Evolutionary conservation across 1,140 invertebrate species (phyloP), one percentile per base, ranked within the genome.

Genomic region (Adoxophyes honmai): DNA sequence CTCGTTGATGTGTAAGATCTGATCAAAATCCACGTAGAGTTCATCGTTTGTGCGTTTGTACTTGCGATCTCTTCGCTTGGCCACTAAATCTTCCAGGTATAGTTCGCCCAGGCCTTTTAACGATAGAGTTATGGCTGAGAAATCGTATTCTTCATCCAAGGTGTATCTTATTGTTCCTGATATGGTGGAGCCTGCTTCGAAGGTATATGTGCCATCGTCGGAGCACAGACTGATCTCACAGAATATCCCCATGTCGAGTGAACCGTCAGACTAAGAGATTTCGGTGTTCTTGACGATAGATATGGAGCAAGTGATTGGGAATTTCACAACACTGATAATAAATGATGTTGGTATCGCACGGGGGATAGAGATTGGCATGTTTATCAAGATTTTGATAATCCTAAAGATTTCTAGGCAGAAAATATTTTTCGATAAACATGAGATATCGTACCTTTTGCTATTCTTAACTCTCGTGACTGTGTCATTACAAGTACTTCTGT

Each of bases 161-260:
- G 28, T 38, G 33, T 59, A 59, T 48, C 42, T 34, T 34, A 59
- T 51, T 11, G 37, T 5, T 10, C 58, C 58, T 7, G 36, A 37
- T 14, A 59, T 42, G 13, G 28, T n/a, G 28, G 39, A 48, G 3
- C 58, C 58, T 11, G 58, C 34, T 39, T 39, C 2, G 15, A 14
- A 39, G 4, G 3, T 35, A 13, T 44, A 59, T 11, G 9, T 34
- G n/a, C 28, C 48, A 13, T 39, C 37, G 3, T 34, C 10, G 0
- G 48, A 21, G 13, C 13, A 33, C 15, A 59, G 10, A n/a, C 21
- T 28, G 0, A 59, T 55, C 37, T 59, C 11, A 34, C 52, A 59
- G 28, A 21, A 55, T 11, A 59, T 35, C 14, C 57, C 51, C 57
- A 59, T 59, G 3, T 36, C n/a, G 8, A 36, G 8, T 36, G 8